Conservation (phyloP, 2,888 invertebrate species). For the Ormyrus labotus region DNA sequence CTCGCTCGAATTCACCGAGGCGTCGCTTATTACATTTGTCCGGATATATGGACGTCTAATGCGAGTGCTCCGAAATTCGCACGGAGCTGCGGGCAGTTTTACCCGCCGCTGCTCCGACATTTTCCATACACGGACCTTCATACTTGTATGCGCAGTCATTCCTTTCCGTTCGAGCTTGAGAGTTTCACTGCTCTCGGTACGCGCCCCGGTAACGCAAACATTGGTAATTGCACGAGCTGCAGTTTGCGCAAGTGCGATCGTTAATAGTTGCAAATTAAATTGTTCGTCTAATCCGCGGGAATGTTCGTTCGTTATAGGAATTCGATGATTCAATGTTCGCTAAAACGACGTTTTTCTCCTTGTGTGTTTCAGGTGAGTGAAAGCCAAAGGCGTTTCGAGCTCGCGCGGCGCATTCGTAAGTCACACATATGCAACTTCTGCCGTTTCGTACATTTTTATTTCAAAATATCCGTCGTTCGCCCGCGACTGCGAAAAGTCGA, state of each 20-base stretch:
- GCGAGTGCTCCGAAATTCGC: too few relatives aligned
- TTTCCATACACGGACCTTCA: too few relatives aligned
- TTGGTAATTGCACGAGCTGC: slow-evolving; percentile 26
- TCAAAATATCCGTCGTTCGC: slow-evolving; percentile 33
- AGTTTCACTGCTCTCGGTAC: slow-evolving; percentile 22
- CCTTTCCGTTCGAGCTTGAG: background rate
- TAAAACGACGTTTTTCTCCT: slow-evolving; percentile 51
- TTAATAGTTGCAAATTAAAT: slow-evolving; percentile 23
- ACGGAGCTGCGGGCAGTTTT: too few relatives aligned
- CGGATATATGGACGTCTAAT: background rate
- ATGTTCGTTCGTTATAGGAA: background rate
- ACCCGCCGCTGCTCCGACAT: too few relatives aligned
- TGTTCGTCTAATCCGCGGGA: background rate
- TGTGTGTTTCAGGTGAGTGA: slow-evolving; percentile 66
- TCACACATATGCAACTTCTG: background rate
- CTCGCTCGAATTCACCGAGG: background rate
- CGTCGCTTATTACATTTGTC: slow-evolving; percentile 2
- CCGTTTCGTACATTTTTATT: slow-evolving; percentile 22
- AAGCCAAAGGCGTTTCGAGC: slow-evolving; percentile 15
- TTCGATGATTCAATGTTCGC: background rate
- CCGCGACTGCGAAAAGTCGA: background rate
- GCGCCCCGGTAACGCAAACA: slow-evolving; percentile 24
- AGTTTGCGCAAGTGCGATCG: background rate
- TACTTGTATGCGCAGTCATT: too few relatives aligned
- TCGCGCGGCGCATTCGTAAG: slow-evolving; percentile 24